Conservation (phyloP, 2,113 vertebrate genomes). For the Fregetta grallaria region DNA sequence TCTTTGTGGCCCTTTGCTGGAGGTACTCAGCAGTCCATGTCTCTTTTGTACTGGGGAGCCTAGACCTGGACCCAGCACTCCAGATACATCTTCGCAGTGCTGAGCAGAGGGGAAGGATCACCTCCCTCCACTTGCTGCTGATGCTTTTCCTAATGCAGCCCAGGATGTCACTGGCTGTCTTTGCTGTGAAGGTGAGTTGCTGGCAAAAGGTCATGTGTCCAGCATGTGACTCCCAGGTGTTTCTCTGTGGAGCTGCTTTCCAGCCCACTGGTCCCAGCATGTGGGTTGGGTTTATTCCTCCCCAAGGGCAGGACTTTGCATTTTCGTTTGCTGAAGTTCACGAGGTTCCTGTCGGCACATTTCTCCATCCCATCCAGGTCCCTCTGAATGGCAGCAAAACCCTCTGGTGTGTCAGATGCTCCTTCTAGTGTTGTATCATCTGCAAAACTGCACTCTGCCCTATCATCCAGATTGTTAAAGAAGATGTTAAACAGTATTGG, state of each 20-base stretch:
- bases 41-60: not conserved
- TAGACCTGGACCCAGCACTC: not conserved
- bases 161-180: not conserved
- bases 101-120: not conserved
- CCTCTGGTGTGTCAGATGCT: not conserved
- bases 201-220: not conserved
- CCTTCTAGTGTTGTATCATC: not conserved
- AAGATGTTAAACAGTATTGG: not conserved
- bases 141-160: not conserved
- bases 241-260: not conserved
- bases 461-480: not conserved
- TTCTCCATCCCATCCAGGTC: not conserved
- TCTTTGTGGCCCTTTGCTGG: not conserved
- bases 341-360: not conserved
- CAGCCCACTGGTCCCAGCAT: not conserved
- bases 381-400: not conserved
- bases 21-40: not conserved
- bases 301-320: not conserved
- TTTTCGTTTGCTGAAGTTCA: not conserved
- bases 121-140: not conserved
- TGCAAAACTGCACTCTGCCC: not conserved
- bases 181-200: not conserved
- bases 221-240: rapidly evolving
- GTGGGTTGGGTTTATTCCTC: not conserved
- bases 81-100: not conserved